Evolutionary conservation across 2,888 invertebrate genomes (phyloP).

Genomic region (Alloscopus bannaensis): DNA sequence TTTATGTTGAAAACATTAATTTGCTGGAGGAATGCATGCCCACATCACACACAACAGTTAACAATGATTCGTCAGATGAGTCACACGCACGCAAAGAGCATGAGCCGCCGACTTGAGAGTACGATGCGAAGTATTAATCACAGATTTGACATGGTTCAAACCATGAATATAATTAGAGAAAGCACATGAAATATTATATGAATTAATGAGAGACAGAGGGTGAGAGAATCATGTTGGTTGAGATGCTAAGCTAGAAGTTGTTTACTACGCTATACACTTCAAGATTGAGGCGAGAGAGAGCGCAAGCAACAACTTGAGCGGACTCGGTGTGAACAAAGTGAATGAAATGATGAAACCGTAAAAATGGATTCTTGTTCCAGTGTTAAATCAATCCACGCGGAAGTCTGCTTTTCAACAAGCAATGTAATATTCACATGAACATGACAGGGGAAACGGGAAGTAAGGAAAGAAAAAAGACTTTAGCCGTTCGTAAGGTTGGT

Average conservation of each 20-base stretch:
- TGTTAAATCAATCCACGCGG: constrained; percentile 39
- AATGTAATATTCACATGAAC: constrained; percentile 34
- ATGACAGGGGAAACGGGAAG: constrained; percentile 14
- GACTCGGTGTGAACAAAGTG: too few species aligned
- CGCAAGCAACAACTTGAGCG: not conserved
- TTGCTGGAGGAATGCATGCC: constrained; percentile 44
- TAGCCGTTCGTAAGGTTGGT: not conserved
- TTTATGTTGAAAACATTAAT: constrained; percentile 39
- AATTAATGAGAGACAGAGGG: too few species aligned
- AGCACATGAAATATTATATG: too few species aligned
- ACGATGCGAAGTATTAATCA: too few species aligned
- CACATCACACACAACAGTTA: constrained; percentile 14
- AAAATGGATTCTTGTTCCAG: constrained; percentile 8
- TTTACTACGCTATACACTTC: constrained; percentile 8
- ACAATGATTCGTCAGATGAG: too few species aligned
- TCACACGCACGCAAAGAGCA: too few species aligned
- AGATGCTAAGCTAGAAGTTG: too few species aligned
- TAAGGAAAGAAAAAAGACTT: not conserved
- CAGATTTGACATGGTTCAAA: constrained; percentile 44
- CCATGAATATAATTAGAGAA: constrained; percentile 39
- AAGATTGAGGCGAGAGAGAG: constrained; percentile 25
- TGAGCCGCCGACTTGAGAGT: too few species aligned
- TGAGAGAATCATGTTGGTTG: too few species aligned
- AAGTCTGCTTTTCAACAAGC: constrained; percentile 35
- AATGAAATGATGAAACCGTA: not conserved